Evolutionary conservation across 2,113 vertebrate species (phyloP), one percentile per base, ranked within the genome.

Genomic region (Rhinolophus ferrumequinum): DNA sequence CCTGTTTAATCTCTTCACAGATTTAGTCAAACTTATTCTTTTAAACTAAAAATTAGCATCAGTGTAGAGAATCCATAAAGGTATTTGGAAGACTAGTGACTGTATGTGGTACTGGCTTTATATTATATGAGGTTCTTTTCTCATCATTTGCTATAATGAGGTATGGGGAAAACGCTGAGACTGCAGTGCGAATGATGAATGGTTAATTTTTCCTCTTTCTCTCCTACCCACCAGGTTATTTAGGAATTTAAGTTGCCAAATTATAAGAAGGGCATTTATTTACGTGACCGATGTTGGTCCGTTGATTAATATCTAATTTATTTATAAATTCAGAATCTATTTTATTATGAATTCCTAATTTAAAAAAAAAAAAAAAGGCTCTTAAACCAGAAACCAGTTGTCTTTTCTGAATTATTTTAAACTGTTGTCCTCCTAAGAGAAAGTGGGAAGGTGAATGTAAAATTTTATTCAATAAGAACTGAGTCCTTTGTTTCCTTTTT

Each of bases 1-100:
- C 93, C 98, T 94, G 95, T 98, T 97, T 97, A 98, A 98, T 97
- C 98, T 98, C 91, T 38, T 96, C 92, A 97, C 75, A 97, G 96
- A 98, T 84, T 93, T 88, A 97, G 41, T 94, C 97, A 96, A 98
- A 98, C 88, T 98, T 94, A 96, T 96, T 98, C 97, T 97, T 97
- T 98, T 97, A 97, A 93, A 96, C 95, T 98, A 95, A 97, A 98
- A 98, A 54, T 54, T 16, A 93, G 93, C 97, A 11, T 60, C 79
- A 67, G 91, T 56, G n/a, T 76, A 73, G 80, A 41, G 77, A 81
- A 91, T 47, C n/a, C 50, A 88, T 83, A 84, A 98, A 87, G 92
- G 81, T 96, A 93, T 72, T 96, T 93, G 96, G 69, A 86, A 98
- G 96, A 96, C 92, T 77, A 94, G 94, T 1, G 47, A 88, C 95